Evolutionary conservation across 2,888 invertebrate species (phyloP).

Genomic region (Pterostichus madidus): DNA sequence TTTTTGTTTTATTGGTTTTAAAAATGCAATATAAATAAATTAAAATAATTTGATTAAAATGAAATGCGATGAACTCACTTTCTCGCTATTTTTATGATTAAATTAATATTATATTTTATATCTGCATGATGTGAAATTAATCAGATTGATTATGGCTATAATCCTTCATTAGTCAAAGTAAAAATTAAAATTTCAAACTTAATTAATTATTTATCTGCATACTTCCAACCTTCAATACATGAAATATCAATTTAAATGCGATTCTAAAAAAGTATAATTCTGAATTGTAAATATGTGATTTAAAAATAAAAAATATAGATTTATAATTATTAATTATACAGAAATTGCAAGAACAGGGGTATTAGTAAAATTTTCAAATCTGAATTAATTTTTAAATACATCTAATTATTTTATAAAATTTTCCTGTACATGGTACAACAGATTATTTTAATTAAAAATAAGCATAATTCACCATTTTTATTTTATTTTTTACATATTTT

Average conservation of each 20-base stretch:
- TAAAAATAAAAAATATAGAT: conserved; percentile 5
- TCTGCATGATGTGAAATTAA: conserved; percentile 7
- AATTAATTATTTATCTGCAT: conserved; percentile 24
- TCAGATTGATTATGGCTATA: conserved; percentile 23
- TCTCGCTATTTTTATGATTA: neutral
- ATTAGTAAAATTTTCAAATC: neutral
- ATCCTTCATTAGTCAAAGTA: conserved; percentile 42
- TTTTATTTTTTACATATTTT: neutral
- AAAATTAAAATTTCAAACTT: conserved; percentile 24
- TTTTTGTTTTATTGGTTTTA: no score
- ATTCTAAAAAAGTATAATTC: conserved; percentile 17
- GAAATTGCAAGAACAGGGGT: conserved; percentile 31
- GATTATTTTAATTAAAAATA: conserved; percentile 31
- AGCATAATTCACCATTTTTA: conserved; percentile 10
- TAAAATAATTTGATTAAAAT: neutral
- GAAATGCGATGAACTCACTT: conserved; percentile 2
- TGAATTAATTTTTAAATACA: neutral
- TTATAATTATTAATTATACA: conserved; percentile 26
- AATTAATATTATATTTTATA: neutral
- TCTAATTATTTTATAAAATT: conserved; percentile 30
- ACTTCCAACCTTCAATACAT: neutral
- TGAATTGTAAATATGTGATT: conserved; percentile 19
- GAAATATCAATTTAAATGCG: conserved; percentile 10
- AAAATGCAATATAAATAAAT: no score
- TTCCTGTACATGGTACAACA: neutral